Evolutionary conservation across 2,797 vertebrate species (phyloP).

Genomic region (Acridotheres tristis): DNA sequence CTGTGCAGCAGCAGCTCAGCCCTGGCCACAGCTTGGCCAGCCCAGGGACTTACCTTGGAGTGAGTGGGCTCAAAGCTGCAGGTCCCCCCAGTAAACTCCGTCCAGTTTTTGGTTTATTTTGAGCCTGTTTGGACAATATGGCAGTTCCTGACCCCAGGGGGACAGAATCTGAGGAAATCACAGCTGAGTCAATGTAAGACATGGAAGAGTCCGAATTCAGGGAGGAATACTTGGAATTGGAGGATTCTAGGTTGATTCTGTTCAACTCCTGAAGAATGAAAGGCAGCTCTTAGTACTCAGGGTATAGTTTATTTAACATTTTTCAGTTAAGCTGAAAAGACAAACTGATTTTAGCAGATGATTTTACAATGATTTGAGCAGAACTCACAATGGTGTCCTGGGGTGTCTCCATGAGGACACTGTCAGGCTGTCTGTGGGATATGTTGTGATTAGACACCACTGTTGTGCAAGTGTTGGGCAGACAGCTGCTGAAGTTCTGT

Average conservation of each 20-base stretch:
- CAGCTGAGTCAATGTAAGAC: slow-evolving; percentile 95
- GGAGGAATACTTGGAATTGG: slow-evolving; percentile 90
- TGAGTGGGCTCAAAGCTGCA: slow-evolving; percentile 90
- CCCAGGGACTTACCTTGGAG: slow-evolving; percentile 84
- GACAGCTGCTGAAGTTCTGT: slow-evolving; percentile 88
- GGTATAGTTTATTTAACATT: not conserved
- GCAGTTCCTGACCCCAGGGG: slow-evolving; percentile 87
- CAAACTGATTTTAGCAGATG: not conserved
- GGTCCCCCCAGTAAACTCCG: slow-evolving; percentile 93
- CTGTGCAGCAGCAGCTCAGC: rapidly evolving
- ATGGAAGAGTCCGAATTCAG: slow-evolving; percentile 91
- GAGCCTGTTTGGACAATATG: slow-evolving; percentile 90
- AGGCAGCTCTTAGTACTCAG: not conserved
- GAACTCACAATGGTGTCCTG: slow-evolving; percentile 94
- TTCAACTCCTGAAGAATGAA: slow-evolving; percentile 89
- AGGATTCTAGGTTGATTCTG: slow-evolving; percentile 96
- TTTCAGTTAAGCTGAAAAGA: not conserved
- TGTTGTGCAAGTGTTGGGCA: slow-evolving; percentile 87
- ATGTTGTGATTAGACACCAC: slow-evolving; percentile 88
- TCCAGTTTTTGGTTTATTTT: slow-evolving; percentile 96
- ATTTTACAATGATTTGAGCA: not conserved
- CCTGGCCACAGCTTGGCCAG: not conserved
- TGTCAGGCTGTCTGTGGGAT: slow-evolving; percentile 87
- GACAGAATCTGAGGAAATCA: slow-evolving; percentile 91
- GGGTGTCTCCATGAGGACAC: slow-evolving; percentile 94